Percentiles rank a stretch among this genome's conserved stretches.
Evolutionary conservation across 2,113 vertebrate species (phyloP).

Genomic region (Piprites chloris): DNA sequence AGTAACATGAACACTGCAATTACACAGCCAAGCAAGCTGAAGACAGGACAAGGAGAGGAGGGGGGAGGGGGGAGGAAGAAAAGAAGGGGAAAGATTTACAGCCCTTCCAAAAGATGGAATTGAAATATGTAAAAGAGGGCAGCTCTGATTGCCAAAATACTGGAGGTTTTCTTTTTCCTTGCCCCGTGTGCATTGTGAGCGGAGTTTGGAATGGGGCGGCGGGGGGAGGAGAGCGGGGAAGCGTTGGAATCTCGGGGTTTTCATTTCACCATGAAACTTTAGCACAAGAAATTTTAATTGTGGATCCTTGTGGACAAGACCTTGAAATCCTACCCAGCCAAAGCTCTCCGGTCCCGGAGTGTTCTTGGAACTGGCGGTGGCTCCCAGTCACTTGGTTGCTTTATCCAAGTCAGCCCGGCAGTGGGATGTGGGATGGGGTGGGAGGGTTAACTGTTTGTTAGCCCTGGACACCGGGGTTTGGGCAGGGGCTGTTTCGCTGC

Average conservation of each 20-base stretch:
- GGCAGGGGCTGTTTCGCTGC: background rate
- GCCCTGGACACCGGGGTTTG: background rate
- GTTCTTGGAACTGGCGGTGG: conserved; percentile 55
- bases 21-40: background rate
- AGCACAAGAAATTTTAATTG: conserved; percentile 73
- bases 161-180: conserved; percentile 57
- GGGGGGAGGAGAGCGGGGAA: background rate
- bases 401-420: background rate
- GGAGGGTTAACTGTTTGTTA: background rate
- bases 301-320: conserved; percentile 70
- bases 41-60: background rate
- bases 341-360: conserved; percentile 16
- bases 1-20: background rate
- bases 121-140: conserved; percentile 39
- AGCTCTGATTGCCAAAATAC: conserved; percentile 27
- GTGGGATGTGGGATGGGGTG: background rate
- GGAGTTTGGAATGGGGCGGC: background rate
- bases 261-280: conserved; percentile 68
- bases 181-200: background rate
- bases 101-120: conserved; percentile 20
- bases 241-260: conserved; percentile 51
- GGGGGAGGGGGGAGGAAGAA: background rate
- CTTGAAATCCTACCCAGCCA: conserved; percentile 62
- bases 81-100: background rate
- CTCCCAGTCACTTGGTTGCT: conserved; percentile 36